A percentile compares a stretch with the other conserved stretches of the same genome.
phyloP scores from a whole-genome alignment of 2,888 invertebrate genomes.

The Brachyopa scutellaris region DNA sequence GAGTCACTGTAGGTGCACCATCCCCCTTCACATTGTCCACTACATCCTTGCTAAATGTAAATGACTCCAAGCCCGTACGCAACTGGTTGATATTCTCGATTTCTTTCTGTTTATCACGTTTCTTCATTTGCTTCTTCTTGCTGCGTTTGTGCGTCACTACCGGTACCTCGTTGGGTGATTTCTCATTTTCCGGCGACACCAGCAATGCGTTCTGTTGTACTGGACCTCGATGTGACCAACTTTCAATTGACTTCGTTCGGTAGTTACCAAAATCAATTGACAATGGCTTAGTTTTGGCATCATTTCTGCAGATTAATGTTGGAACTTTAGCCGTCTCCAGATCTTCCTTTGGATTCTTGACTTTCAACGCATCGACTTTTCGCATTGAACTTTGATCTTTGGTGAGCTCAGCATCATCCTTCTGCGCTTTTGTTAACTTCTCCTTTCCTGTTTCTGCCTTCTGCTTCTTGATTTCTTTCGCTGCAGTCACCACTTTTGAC shows the following conservation, averaged over 20 bases:
- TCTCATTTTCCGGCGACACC: constrained; percentile 47
- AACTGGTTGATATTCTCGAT: constrained; percentile 79
- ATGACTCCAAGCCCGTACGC: constrained; percentile 79
- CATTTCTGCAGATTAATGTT: background rate
- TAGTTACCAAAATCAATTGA: constrained; percentile 53
- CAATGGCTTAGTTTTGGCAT: constrained; percentile 31
- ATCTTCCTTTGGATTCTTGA: constrained; percentile 46
- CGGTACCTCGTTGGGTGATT: constrained; percentile 44
- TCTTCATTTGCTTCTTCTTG: constrained; percentile 75
- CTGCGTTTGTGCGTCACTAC: constrained; percentile 56
- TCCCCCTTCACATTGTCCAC: constrained; percentile 24
- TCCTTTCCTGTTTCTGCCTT: constrained; percentile 72
- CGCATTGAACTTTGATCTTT: too few species aligned
- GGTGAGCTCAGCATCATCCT: constrained; percentile 19
- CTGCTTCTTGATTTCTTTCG: constrained; percentile 67
- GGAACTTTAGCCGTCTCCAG: background rate
- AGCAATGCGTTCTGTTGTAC: constrained; percentile 5
- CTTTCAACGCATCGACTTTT: constrained; percentile 35
- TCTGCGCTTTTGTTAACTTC: constrained; percentile 37
- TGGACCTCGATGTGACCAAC: constrained; percentile 46
- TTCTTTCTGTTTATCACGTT: constrained; percentile 77
- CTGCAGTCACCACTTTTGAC: background rate
- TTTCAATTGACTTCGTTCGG: constrained; percentile 53
- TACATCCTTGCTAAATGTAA: constrained; percentile 79
- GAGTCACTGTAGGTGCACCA: background rate